Percentiles rank a stretch among this genome's conserved stretches.
Evolutionary conservation across 1,140 invertebrate species (phyloP).

Genomic region (Panagrolaimus sp.): DNA sequence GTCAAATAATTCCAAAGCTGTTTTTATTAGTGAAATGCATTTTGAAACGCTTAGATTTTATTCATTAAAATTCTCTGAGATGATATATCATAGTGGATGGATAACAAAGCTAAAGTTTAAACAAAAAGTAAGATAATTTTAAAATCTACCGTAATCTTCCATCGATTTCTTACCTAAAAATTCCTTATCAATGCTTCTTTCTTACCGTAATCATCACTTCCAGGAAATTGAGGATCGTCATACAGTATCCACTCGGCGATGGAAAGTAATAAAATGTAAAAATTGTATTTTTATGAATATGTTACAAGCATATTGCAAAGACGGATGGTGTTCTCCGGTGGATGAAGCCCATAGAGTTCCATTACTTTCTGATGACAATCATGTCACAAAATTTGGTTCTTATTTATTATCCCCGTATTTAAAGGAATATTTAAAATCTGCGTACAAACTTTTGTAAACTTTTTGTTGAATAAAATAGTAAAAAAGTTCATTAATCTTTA

Average conservation of each 20-base stretch:
- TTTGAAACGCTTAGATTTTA: neutral
- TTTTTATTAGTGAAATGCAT: neutral
- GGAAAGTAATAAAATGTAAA: neutral
- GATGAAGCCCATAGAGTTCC: neutral
- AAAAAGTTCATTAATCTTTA: too few relatives aligned
- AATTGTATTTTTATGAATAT: neutral
- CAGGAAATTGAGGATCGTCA: neutral
- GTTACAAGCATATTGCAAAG: neutral
- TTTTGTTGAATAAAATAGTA: too few relatives aligned
- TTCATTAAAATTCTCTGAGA: neutral
- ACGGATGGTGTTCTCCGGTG: neutral
- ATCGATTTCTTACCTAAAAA: neutral
- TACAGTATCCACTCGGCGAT: neutral
- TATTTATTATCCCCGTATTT: neutral
- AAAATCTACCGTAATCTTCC: too few relatives aligned
- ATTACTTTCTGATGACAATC: constrained; percentile 7
- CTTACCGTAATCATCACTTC: neutral
- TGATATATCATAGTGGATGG: neutral
- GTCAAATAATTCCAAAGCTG: neutral
- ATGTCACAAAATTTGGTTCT: neutral
- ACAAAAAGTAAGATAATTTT: neutral
- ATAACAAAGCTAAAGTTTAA: neutral
- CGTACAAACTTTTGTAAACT: too few relatives aligned
- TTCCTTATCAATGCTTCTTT: neutral
- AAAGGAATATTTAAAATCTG: neutral